Conservation (phyloP, 2,888 invertebrate species). For the Endotricha flammealis region DNA sequence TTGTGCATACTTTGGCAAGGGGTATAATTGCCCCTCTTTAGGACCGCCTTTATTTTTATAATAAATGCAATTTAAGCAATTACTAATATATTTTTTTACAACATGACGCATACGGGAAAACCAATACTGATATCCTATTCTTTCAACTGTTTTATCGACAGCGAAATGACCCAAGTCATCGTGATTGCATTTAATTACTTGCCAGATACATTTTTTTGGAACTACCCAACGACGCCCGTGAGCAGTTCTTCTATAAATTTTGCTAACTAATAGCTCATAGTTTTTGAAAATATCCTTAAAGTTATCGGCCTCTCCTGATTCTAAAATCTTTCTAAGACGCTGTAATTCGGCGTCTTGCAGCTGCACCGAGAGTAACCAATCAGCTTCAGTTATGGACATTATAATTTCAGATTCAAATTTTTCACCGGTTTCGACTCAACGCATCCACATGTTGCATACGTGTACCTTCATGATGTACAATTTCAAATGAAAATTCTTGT, state of each 20-base stretch:
- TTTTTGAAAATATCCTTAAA: slow-evolving; percentile 21
- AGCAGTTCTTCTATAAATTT: slow-evolving; percentile 9
- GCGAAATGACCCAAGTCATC: too few relatives aligned
- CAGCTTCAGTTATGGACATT: slow-evolving; percentile 20
- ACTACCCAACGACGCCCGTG: too few relatives aligned
- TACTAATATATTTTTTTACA: too few relatives aligned
- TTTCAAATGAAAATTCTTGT: slow-evolving; percentile 22
- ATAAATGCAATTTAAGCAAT: too few relatives aligned
- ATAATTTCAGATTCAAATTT: slow-evolving; percentile 14
- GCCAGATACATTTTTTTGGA: too few relatives aligned
- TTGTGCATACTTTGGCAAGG: too few relatives aligned
- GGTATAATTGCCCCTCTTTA: too few relatives aligned
- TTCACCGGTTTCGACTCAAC: slow-evolving; percentile 18
- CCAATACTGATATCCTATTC: slow-evolving; percentile 13
- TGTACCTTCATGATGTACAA: slow-evolving; percentile 16
- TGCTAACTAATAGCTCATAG: slow-evolving; percentile 24
- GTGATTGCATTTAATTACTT: too few relatives aligned
- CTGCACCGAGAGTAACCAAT: slow-evolving; percentile 25
- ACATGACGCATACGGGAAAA: slow-evolving; percentile 9
- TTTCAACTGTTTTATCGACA: too few relatives aligned
- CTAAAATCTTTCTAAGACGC: slow-evolving; percentile 13
- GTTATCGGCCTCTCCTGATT: slow-evolving; percentile 21
- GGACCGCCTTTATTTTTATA: too few relatives aligned
- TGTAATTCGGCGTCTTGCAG: slow-evolving; percentile 19
- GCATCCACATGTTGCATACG: slow-evolving; percentile 25